phyloP scores from a whole-genome alignment of 2,113 vertebrate species.

The Sciurus niger region DNA sequence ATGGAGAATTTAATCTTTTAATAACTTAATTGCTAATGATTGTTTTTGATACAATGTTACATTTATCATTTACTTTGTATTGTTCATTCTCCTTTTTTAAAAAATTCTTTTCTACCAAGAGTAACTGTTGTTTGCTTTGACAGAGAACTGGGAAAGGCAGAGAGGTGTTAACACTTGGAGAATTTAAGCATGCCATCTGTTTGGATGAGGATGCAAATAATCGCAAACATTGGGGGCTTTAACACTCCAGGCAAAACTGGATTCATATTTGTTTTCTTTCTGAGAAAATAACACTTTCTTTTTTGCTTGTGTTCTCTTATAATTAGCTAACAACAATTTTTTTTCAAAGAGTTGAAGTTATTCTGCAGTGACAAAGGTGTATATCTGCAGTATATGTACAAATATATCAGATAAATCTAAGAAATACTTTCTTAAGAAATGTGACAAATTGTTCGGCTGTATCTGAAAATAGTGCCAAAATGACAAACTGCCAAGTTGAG shows the following conservation, averaged over 20 bases:
- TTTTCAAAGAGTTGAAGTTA: constrained; percentile 39
- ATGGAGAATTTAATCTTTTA: not conserved
- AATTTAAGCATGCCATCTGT: constrained; percentile 71
- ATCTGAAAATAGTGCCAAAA: constrained; percentile 59
- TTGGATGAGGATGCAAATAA: constrained; percentile 68
- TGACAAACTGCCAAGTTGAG: constrained; percentile 73
- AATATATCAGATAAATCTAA: not conserved
- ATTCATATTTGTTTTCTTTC: constrained; percentile 58
- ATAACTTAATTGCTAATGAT: constrained; percentile 33
- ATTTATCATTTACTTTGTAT: constrained; percentile 14
- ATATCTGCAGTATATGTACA: not conserved
- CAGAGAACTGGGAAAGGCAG: constrained; percentile 64
- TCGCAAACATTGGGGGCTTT: constrained; percentile 43
- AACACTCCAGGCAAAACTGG: constrained; percentile 59
- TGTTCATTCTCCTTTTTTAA: not conserved
- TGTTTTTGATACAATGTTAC: not conserved
- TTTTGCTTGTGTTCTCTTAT: not conserved
- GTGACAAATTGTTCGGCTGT: constrained; percentile 58
- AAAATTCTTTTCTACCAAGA: not conserved
- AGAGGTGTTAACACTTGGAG: constrained; percentile 52
- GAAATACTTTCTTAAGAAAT: not conserved
- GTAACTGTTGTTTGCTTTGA: constrained; percentile 60
- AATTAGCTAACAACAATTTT: constrained; percentile 46
- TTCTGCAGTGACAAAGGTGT: not conserved
- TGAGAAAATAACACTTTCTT: not conserved